These are phyloP conservation scores for Gracilinanus agilis DNA, from an alignment of 2,113 vertebrate species.

Conservation along the genomic window DNA sequence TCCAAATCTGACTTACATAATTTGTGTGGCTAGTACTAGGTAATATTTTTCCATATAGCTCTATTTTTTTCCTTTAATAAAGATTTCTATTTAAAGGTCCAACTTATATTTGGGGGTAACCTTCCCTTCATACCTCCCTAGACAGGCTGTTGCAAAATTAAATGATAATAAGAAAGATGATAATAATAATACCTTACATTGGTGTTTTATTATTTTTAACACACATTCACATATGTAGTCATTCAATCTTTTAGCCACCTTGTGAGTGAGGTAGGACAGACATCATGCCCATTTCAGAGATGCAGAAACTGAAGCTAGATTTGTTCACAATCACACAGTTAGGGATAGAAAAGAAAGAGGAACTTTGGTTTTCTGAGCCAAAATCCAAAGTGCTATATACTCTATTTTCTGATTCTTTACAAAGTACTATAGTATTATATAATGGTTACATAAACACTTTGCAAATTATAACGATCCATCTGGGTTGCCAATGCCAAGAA, in stretches of 20 bases:
- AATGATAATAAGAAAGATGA: background rate
- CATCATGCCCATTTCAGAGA: background rate
- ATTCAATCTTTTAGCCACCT: background rate
- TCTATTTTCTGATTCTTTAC: background rate
- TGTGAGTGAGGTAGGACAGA: background rate
- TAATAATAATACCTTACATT: background rate
- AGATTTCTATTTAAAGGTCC: background rate
- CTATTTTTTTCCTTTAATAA: background rate
- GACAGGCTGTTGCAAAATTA: background rate
- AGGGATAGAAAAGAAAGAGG: background rate
- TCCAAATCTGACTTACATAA: background rate
- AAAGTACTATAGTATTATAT: background rate
- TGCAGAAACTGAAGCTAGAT: background rate
- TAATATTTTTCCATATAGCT: background rate
- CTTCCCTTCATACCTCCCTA: background rate
- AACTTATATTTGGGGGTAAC: background rate
- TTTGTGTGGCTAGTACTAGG: background rate
- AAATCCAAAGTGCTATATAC: background rate
- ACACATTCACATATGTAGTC: background rate
- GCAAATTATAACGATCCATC: background rate
- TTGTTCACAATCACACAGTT: background rate
- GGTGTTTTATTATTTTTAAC: background rate
- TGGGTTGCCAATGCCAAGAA: background rate
- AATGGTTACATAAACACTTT: background rate
- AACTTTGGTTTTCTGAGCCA: background rate